phyloP scores from a whole-genome alignment of 2,797 vertebrate species.

The Peromyscus melanophrys region DNA sequence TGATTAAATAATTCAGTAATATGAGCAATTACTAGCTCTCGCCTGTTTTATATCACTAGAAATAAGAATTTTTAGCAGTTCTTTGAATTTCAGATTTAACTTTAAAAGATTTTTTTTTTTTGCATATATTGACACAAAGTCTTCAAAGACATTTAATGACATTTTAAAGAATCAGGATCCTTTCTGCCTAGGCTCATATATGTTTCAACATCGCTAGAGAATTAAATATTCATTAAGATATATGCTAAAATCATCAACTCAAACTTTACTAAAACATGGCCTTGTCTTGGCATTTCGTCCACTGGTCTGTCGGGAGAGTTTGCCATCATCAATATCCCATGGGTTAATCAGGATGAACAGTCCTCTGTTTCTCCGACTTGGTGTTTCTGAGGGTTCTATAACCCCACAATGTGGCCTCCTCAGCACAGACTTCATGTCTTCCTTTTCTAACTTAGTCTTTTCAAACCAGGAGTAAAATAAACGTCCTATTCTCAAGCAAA shows the following conservation, averaged over 20 bases:
- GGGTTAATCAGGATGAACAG: neutral
- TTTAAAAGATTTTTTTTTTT: slow-evolving; percentile 9
- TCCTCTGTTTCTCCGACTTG: neutral
- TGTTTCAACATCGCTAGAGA: neutral
- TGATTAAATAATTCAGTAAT: neutral
- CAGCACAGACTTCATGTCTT: neutral
- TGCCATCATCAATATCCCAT: neutral
- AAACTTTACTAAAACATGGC: neutral
- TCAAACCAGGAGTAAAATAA: neutral
- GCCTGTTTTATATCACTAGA: neutral
- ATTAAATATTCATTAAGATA: neutral
- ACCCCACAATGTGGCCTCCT: neutral
- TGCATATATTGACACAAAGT: neutral
- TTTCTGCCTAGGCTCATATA: neutral
- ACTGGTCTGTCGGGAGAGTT: neutral
- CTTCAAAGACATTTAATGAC: neutral
- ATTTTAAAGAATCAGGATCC: slow-evolving; percentile 38
- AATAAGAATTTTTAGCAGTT: slow-evolving; percentile 40
- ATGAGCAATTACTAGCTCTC: neutral
- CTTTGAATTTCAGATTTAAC: neutral
- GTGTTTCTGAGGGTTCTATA: neutral
- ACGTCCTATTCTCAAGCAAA: neutral
- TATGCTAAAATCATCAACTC: neutral
- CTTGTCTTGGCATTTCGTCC: neutral
- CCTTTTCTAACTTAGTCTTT: neutral